Evolutionary conservation across 92 coral and sea anemone genomes (phyloP), one percentile per base, ranked within the genome.

Genomic region (Muricea muricata): DNA sequence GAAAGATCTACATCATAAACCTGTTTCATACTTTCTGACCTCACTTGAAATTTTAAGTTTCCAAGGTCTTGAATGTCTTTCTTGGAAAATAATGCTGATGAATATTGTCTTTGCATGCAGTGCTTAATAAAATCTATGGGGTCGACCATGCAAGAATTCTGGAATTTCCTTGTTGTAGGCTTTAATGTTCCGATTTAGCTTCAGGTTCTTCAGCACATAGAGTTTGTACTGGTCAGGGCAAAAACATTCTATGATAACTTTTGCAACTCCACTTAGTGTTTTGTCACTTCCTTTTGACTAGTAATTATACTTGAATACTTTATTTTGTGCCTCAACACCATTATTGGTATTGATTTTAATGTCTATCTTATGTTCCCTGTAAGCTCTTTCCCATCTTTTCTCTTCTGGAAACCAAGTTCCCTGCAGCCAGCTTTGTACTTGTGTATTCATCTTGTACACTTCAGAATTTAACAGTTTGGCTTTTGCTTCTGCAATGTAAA

Each of bases 251-350:
- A 80, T 54, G 20, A 63, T 33, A 28, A 78, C 73, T 57, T 37
- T 40, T 12, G 60, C 39, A 35, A 61, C 73, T 56, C 85, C 73
- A 65, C 85, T 81, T 55, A 81, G 72, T 46, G 85, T 63, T 40
- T 37, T 81, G 26, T 52, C 85, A 63, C 79, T 81, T 81, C 75
- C 85, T 30, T 73, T 65, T 4, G 85, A 35, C 30, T 65, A 73
- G 50, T 81, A 81, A 52, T 70, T 81, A 73, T 81, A 73, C 77
- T 81, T 81, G 58, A 81, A 81, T 48, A 63, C 71, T 31, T 63
- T 17, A 31, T 63, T 63, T 31, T 63, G 71, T 63, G 71, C 71
- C 25, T 63, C 71, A 63, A 63, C 25, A 33, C 71, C 71, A 63
- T 63, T 63, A 31, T 63, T 63, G 10, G 71, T 17, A 25, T 63